Conservation (phyloP, 2,888 invertebrate species). For the Cephus spinipes region DNA sequence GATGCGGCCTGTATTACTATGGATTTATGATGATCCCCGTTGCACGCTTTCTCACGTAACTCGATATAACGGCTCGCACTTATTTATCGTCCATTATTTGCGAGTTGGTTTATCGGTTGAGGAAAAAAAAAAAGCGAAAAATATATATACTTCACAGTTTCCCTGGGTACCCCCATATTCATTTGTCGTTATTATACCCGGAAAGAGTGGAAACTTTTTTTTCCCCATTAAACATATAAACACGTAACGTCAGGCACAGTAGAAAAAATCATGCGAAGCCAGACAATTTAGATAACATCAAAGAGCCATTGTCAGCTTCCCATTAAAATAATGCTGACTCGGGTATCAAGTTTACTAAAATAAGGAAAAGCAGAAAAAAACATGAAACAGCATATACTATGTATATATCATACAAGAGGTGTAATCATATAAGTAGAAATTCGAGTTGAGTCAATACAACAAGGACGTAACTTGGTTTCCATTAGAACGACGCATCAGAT, state of each 20-base stretch:
- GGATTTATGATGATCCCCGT: conserved; percentile 6
- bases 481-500: neutral
- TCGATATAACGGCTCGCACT: neutral
- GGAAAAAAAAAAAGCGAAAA: neutral
- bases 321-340: neutral
- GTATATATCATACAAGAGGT: too few species aligned
- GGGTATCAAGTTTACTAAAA: neutral
- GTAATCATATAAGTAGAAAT: too few species aligned
- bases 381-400: too few species aligned
- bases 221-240: neutral
- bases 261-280: neutral
- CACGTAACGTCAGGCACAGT: neutral
- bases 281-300: conserved; percentile 7
- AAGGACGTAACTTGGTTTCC: neutral
- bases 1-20: conserved; percentile 7
- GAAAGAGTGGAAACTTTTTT: neutral
- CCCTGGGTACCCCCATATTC: neutral
- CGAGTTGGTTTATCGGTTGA: neutral
- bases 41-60: conserved; percentile 1
- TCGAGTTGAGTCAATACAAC: neutral
- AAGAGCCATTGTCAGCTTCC: conserved; percentile 2
- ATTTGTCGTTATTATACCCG: neutral
- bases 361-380: neutral
- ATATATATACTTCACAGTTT: neutral
- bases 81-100: neutral